phyloP scores from a whole-genome alignment of 2,888 invertebrate species.

The Dysmachus trigonus region DNA sequence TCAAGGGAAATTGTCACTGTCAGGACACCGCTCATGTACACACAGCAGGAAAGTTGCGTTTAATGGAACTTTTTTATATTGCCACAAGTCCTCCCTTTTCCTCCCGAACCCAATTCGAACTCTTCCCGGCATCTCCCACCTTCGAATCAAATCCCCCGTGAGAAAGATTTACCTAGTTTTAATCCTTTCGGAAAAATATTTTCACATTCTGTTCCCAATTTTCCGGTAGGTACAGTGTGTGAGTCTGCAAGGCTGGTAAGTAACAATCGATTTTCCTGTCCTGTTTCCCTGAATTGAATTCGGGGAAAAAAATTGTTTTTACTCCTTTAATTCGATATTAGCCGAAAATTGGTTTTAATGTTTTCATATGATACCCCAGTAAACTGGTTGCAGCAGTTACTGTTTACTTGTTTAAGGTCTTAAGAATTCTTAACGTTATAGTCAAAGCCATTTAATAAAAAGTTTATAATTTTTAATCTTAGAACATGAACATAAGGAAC shows the following conservation, averaged over 20 bases:
- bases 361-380: background rate
- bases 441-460: no score
- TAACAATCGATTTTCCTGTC: background rate
- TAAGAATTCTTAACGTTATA: no score
- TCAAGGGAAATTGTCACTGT: conserved; percentile 74
- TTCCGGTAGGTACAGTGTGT: background rate
- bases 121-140: background rate
- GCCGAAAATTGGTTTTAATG: background rate
- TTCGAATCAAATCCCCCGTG: background rate
- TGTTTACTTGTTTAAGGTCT: background rate
- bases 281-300: background rate
- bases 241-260: background rate
- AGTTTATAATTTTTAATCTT: no score
- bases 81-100: background rate
- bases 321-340: background rate
- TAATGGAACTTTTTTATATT: conserved; percentile 61
- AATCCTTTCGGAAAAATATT: background rate
- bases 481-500: no score
- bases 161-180: background rate
- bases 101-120: background rate
- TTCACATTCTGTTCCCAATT: background rate
- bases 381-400: background rate
- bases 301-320: background rate
- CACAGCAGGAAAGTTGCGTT: conserved; percentile 75
- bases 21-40: conserved; percentile 74